Evolutionary conservation across 2,888 invertebrate genomes (phyloP), one percentile per base, ranked within the genome.

Genomic region (Lampropteryx suffumata): DNA sequence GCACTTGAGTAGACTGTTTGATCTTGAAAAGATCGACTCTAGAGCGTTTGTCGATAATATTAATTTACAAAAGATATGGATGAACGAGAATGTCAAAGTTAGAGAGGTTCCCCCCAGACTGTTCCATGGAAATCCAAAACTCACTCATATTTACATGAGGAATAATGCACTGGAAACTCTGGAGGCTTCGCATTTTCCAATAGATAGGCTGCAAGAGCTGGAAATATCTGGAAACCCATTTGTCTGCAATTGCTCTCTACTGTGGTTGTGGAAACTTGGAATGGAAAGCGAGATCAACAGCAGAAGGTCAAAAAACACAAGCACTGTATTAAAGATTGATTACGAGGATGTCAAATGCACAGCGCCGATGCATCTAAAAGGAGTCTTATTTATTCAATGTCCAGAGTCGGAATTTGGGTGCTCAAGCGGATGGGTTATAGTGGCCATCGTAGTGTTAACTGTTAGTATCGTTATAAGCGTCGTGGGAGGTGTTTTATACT

Each of bases 31-130:
- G 73, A 93, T 97, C 64, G 95, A 96, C 82, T 92, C 94, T 59
- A 91, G 95, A 78, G 95, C 96, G 43, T 96, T 96, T 76, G 95
- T 95, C 53, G 96, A 96, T 85, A 96, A 96, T 79, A 95, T 96
- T 26, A 94, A 95, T 73, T 86, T 96, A 61, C 95, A 96, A 75
- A 92, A 92, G 58, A 92, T 96, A 63, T 93, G 94, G 79, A 90
- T 97, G 86, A 95, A 95, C 76, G 94, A 94, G 72, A 97, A 97
- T 78, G 92, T 94, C 8, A 92, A 92, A 66, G 91, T 97, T 42
- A 89, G 91, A 43, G 93, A 92, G 65, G 91, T 98, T 53, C 96
- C 97, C n/a, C 92, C 94, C 46, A 92, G 95, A 73, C 87, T 97
- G 48, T 96, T 98, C 68, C 95, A 96, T 75, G 95, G 95, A 27